phyloP scores from a whole-genome alignment of 2,888 invertebrate species.

The Chrysodeixis includens region DNA sequence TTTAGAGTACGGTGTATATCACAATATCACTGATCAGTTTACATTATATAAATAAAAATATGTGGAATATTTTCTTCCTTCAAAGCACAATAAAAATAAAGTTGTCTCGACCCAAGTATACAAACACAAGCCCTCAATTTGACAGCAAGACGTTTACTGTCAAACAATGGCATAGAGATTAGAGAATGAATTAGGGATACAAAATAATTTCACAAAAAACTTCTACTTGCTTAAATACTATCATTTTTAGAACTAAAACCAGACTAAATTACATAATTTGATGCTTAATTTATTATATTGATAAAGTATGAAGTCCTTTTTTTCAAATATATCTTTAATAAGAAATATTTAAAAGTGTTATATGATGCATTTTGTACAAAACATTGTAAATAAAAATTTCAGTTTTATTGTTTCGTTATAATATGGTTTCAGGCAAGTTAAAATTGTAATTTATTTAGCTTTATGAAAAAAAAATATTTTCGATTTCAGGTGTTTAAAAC shows the following conservation, averaged over 20 bases:
- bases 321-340: too few species aligned
- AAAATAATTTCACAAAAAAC: not conserved
- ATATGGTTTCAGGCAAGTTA: too few species aligned
- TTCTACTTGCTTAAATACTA: not conserved
- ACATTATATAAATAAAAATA: constrained; percentile 38
- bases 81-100: constrained; percentile 30
- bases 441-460: too few species aligned
- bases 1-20: constrained; percentile 40
- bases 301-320: too few species aligned
- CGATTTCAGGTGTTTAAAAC: too few species aligned
- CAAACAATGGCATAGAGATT: constrained; percentile 17
- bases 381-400: too few species aligned
- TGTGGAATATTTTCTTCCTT: constrained; percentile 30
- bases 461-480: too few species aligned
- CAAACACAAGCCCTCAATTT: constrained; percentile 48
- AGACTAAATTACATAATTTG: too few species aligned
- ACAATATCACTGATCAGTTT: constrained; percentile 31
- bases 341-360: too few species aligned
- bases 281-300: too few species aligned
- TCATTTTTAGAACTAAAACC: not conserved
- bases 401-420: too few species aligned
- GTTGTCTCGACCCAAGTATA: constrained; percentile 20
- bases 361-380: too few species aligned
- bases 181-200: not conserved
- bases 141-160: constrained; percentile 49